phyloP scores from a whole-genome alignment of 2,797 vertebrate species.

The Propithecus deckenii region DNA sequence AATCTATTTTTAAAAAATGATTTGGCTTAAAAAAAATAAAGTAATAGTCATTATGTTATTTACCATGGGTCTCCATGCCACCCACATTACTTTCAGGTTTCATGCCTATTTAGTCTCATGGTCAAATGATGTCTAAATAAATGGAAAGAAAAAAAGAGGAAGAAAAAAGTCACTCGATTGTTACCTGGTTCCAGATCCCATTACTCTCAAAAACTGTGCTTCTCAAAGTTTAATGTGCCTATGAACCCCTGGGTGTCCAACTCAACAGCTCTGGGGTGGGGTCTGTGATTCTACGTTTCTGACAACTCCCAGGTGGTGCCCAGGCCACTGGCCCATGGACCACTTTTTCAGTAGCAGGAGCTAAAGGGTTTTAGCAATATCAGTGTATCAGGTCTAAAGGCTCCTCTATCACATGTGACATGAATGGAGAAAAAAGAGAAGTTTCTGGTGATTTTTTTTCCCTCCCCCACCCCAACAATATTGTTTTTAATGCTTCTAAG shows the following conservation, averaged over 20 bases:
- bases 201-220: not conserved
- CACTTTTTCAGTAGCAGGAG: not conserved
- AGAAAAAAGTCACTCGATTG: not conserved
- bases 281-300: not conserved
- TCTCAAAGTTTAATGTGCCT: not conserved
- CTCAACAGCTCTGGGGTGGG: not conserved
- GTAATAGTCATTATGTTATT: not conserved
- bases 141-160: not conserved
- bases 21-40: not conserved
- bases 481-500: not conserved
- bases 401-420: not conserved
- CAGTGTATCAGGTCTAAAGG: not conserved
- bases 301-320: not conserved
- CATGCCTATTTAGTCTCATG: not conserved
- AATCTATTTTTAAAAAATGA: constrained; percentile 15
- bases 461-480: not conserved
- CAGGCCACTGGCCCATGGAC: too few relatives aligned
- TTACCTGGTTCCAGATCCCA: not conserved
- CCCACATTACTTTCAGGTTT: not conserved
- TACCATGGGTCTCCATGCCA: not conserved
- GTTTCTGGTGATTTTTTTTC: not conserved
- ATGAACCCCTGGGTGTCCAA: not conserved
- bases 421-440: not conserved
- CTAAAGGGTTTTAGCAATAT: not conserved
- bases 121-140: not conserved